These are phyloP conservation scores for Trachymyrmex septentrionalis DNA, from an alignment of 1,140 invertebrate genomes.

Conservation along the genomic window DNA sequence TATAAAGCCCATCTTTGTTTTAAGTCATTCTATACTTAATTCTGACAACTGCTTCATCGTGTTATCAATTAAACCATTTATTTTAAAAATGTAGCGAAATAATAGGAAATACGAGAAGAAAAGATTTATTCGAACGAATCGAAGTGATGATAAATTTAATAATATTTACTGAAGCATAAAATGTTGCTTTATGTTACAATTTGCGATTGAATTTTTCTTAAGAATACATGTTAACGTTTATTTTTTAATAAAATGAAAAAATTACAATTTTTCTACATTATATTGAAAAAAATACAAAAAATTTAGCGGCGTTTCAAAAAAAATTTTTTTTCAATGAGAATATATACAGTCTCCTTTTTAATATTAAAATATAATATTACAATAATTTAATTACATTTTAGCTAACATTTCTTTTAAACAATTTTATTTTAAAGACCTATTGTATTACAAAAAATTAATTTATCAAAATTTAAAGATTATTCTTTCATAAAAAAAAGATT, in stretches of 20 bases:
- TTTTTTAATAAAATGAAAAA: too few species aligned
- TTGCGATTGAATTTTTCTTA: not conserved
- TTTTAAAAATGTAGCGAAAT: not conserved
- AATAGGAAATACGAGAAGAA: not conserved
- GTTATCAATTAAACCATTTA: not conserved
- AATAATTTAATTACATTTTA: not conserved
- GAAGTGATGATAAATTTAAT: not conserved
- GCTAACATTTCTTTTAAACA: not conserved
- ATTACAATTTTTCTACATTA: too few species aligned
- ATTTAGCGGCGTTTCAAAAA: too few species aligned
- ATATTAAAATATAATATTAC: not conserved
- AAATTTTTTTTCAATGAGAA: too few species aligned
- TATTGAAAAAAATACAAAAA: too few species aligned
- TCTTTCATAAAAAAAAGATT: too few species aligned
- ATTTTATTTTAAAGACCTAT: not conserved
- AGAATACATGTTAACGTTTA: too few species aligned
- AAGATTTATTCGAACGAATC: not conserved
- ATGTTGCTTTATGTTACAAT: not conserved
- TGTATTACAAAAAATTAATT: not conserved
- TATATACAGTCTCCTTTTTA: too few species aligned
- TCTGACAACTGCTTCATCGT: not conserved
- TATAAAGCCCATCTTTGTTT: not conserved
- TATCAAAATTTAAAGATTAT: not conserved
- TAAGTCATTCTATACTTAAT: not conserved
- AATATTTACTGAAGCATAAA: not conserved